A percentile compares a stretch with the other conserved stretches of the same genome.
These are phyloP conservation scores for Rachycentron canadum DNA, from an alignment of 2,797 vertebrate species.

Conservation along the genomic window DNA sequence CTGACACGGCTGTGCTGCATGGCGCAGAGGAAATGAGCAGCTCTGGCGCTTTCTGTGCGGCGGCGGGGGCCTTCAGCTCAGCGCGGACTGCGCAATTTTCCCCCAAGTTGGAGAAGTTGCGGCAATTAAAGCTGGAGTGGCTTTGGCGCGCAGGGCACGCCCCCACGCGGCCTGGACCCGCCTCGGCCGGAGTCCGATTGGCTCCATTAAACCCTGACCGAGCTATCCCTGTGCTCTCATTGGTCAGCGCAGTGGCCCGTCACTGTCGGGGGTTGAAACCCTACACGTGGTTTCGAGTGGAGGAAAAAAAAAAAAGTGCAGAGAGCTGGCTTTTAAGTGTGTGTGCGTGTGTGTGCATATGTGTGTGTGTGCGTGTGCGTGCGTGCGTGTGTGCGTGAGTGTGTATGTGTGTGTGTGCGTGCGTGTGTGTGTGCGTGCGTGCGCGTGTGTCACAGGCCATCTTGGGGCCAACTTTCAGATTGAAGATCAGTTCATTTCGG, in stretches of 20 bases:
- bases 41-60: not conserved
- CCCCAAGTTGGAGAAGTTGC: conserved; percentile 85
- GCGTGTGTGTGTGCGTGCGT: not conserved
- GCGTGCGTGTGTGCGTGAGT: not conserved
- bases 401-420: not conserved
- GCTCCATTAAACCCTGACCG: conserved; percentile 3
- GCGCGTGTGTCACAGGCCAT: no score
- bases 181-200: conserved; percentile 58
- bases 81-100: conserved; percentile 73
- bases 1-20: conserved; percentile 84
- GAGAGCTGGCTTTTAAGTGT: not conserved
- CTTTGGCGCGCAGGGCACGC: conserved; percentile 83
- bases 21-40: conserved; percentile 29
- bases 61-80: conserved; percentile 27
- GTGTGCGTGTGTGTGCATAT: conserved; percentile 1
- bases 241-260: conserved; percentile 59
- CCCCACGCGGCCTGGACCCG: conserved; percentile 74
- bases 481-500: no score
- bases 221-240: conserved; percentile 29
- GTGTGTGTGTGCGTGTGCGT: conserved; percentile 7
- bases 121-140: conserved; percentile 83
- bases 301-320: conserved; percentile 32
- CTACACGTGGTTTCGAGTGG: conserved; percentile 87
- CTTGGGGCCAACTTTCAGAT: no score
- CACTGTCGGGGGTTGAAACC: conserved; percentile 69